These are phyloP conservation scores for Hyles vespertilio DNA, from an alignment of 1,140 invertebrate species.

Conservation along the genomic window DNA sequence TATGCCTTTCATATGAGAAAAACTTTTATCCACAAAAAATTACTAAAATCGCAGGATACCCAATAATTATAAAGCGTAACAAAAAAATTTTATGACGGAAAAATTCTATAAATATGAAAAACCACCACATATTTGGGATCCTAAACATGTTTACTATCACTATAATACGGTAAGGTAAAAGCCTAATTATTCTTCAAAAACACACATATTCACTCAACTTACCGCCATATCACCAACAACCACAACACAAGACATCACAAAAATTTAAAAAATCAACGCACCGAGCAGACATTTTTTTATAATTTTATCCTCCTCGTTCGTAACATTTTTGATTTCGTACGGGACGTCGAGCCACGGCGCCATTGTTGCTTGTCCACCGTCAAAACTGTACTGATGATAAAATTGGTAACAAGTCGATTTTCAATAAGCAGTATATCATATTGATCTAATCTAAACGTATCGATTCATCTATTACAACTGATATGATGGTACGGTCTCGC, in stretches of 20 bases:
- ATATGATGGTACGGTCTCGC: background rate
- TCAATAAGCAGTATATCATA: conserved; percentile 17
- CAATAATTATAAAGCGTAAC: too few relatives aligned
- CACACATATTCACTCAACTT: background rate
- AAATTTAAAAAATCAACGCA: conserved; percentile 31
- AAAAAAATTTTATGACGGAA: background rate
- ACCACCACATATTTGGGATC: too few relatives aligned
- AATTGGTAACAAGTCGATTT: conserved; percentile 10
- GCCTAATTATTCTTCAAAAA: too few relatives aligned
- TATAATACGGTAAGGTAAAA: too few relatives aligned
- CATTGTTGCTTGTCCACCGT: conserved; percentile 26
- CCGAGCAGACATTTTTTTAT: conserved; percentile 57
- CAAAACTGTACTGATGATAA: conserved; percentile 10
- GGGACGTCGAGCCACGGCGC: conserved; percentile 46
- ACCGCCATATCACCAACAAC: conserved; percentile 4
- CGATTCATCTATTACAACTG: conserved; percentile 19
- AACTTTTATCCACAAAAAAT: too few relatives aligned
- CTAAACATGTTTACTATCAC: too few relatives aligned
- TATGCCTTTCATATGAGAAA: too few relatives aligned
- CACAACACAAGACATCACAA: conserved; percentile 27
- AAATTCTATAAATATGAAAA: background rate
- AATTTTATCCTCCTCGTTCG: conserved; percentile 50
- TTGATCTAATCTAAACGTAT: conserved; percentile 20
- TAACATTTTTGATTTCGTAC: conserved; percentile 47
- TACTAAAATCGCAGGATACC: too few relatives aligned